Percentiles rank a stretch among this genome's conserved stretches.
Evolutionary conservation across 2,888 invertebrate species (phyloP).

Genomic region (Smittia sp.): DNA sequence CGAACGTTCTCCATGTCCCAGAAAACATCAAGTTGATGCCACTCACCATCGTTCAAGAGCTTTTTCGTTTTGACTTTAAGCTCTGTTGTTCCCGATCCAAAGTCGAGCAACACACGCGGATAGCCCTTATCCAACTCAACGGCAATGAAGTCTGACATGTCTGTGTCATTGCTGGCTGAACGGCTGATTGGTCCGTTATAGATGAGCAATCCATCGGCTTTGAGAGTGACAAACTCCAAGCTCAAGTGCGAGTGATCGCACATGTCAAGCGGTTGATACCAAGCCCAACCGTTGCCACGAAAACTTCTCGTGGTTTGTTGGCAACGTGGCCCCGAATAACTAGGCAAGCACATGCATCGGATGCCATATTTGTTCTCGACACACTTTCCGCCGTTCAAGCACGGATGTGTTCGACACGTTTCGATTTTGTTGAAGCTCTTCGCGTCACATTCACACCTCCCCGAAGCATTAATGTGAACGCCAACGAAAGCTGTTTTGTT

Average conservation of each 20-base stretch:
- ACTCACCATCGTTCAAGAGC: constrained; percentile 58
- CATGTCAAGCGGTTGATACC: constrained; percentile 59
- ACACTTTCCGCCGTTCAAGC: constrained; percentile 78
- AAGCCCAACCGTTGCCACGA: constrained; percentile 59
- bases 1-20: constrained; percentile 56
- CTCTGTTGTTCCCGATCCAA: constrained; percentile 56
- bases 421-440: constrained; percentile 69
- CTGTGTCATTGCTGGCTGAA: constrained; percentile 52
- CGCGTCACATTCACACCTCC: constrained; percentile 72
- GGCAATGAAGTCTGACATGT: constrained; percentile 57
- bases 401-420: constrained; percentile 67
- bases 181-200: constrained; percentile 60
- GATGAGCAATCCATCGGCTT: constrained; percentile 57
- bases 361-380: constrained; percentile 66
- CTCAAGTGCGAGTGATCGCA: constrained; percentile 59
- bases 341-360: constrained; percentile 57
- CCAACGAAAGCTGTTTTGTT: constrained; percentile 80
- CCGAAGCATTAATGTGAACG: constrained; percentile 70
- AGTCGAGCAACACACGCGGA: constrained; percentile 56
- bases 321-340: constrained; percentile 61
- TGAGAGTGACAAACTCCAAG: constrained; percentile 58
- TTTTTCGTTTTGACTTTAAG: constrained; percentile 48
- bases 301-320: constrained; percentile 60
- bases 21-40: constrained; percentile 61
- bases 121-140: constrained; percentile 57